These are phyloP conservation scores for Junonia oenone DNA, from an alignment of 2,888 invertebrate genomes.

Conservation along the genomic window DNA sequence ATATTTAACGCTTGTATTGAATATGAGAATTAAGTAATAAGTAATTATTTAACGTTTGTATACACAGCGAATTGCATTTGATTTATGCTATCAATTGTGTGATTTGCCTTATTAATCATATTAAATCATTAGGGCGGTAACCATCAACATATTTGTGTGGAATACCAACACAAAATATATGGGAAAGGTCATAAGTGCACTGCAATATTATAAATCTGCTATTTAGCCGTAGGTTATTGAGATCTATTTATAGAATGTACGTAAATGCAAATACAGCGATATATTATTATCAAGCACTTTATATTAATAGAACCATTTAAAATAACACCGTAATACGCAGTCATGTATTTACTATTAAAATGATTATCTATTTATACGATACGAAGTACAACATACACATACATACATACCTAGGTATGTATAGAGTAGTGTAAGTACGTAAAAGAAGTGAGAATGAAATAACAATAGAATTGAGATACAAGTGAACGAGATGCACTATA, in stretches of 20 bases:
- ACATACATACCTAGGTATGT: too few species aligned
- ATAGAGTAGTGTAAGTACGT: background rate
- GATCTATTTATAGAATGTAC: constrained; percentile 13
- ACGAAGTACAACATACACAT: too few species aligned
- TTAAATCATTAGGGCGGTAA: constrained; percentile 13
- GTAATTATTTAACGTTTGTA: background rate
- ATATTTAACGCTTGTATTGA: constrained; percentile 1
- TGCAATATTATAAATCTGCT: constrained; percentile 17
- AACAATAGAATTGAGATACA: background rate
- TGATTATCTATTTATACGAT: background rate
- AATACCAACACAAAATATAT: constrained; percentile 15
- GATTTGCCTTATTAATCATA: constrained; percentile 4
- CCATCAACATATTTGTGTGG: background rate
- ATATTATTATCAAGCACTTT: constrained; percentile 4
- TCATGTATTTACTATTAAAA: background rate
- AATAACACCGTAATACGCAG: background rate
- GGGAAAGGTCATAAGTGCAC: constrained; percentile 12
- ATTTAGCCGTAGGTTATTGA: constrained; percentile 14
- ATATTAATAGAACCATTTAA: constrained; percentile 15
- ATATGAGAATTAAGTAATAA: background rate
- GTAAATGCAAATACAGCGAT: constrained; percentile 10
- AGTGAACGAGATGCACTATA: background rate
- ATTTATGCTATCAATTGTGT: background rate
- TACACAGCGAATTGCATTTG: background rate
- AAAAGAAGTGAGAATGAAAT: background rate